Evolutionary conservation across 1,140 invertebrate species (phyloP), one percentile per base, ranked within the genome.

Genomic region (Phthorimaea operculella): DNA sequence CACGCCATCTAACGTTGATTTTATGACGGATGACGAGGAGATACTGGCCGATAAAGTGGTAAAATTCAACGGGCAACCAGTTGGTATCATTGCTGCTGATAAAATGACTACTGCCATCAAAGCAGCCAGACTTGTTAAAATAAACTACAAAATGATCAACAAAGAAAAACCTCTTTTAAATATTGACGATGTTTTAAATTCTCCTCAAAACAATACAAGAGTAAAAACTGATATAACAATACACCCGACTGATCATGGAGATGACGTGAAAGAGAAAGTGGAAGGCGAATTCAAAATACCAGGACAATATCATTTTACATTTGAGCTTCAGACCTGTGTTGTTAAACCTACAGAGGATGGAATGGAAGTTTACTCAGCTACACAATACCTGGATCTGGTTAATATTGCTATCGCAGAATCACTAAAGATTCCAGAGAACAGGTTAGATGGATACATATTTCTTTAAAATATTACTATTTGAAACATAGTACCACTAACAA

Each of bases 21-120:
- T 79, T 0, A 52, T 75, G 10, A 12, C 14, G 17, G 75, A 70
- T 28, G 70, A 83, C 47, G 87, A 88, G 75, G 88, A 90, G 74
- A 83, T 90, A 42, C 80, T 90, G 62, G 88, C 87, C 58, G 70
- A 75, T 16, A 74, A 68, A 33, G 72, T 72, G 47, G 87, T 94
- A 0, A 70, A 83, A 16, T 92, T 89, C 68, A 90, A 91, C 48
- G 91, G 92, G 0, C 92, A 96, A 74, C 89, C 92, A 0, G 74
- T 91, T 10, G 94, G 92, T 0, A 79, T 96, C 1, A 86, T 96
- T 4, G 89, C 92, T 1, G 94, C 92, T 0, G 74, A 88, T 33
- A 89, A 86, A 63, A 86, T 90, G 59, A 84, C 87, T 44, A 70
- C 88, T 18, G 92, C 92, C 0, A 86, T 90, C 12, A 83, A 89